A percentile compares a stretch with the other conserved stretches of the same genome.
phyloP scores from a whole-genome alignment of 2,113 vertebrate species.

The Tilapia sparmanii region DNA sequence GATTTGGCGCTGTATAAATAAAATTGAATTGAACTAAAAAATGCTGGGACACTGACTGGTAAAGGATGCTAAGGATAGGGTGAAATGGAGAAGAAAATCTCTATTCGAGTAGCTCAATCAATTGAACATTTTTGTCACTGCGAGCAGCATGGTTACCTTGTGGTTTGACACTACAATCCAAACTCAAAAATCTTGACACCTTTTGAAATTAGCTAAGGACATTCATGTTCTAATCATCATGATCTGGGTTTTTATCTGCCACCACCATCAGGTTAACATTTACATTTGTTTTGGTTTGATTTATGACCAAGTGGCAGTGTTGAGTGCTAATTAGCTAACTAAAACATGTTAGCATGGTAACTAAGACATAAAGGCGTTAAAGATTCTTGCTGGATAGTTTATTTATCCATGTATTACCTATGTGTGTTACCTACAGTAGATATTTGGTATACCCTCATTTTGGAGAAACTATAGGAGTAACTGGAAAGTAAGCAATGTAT shows the following conservation, averaged over 20 bases:
- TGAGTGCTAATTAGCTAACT: neutral
- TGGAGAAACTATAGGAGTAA: neutral
- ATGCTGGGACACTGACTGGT: neutral
- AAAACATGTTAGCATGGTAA: neutral
- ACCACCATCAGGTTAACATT: neutral
- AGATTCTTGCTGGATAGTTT: neutral
- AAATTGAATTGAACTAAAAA: neutral
- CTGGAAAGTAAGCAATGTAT: neutral
- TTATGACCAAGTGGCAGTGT: neutral
- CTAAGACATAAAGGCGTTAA: neutral
- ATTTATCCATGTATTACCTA: neutral
- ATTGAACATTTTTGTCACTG: neutral
- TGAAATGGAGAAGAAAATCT: neutral
- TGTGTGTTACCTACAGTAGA: fast-evolving
- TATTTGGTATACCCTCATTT: neutral
- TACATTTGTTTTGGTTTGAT: neutral
- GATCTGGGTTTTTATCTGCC: neutral
- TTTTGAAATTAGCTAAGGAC: neutral
- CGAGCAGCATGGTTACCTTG: neutral
- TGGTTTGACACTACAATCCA: neutral
- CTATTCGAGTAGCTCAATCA: fast-evolving
- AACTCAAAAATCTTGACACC: neutral
- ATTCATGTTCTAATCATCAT: neutral
- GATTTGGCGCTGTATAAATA: fast-evolving
- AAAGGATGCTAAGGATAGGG: neutral